A percentile compares a stretch with the other conserved stretches of the same genome.
phyloP scores from a whole-genome alignment of 2,797 vertebrate genomes.

The Champsocephalus gunnari region DNA sequence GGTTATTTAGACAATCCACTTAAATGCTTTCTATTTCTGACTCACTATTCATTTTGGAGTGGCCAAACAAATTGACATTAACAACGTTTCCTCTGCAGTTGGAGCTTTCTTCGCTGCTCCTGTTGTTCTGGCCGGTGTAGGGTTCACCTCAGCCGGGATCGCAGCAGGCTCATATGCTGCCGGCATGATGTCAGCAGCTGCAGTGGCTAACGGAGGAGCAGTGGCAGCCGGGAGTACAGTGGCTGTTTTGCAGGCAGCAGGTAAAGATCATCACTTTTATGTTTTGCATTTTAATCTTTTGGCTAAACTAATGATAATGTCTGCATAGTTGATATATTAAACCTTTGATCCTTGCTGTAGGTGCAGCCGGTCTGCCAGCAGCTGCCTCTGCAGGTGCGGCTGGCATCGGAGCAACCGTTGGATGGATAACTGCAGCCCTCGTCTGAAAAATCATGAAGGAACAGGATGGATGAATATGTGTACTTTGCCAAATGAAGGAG shows the following conservation, averaged over 20 bases:
- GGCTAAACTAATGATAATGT: too few species aligned
- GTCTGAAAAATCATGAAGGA: background rate
- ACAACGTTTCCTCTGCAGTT: constrained; percentile 11
- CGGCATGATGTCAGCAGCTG: constrained; percentile 68
- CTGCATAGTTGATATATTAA: background rate
- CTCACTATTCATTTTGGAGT: background rate
- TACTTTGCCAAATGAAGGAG: background rate
- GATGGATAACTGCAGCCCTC: background rate
- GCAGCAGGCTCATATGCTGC: constrained; percentile 63
- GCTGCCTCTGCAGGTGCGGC: constrained; percentile 27
- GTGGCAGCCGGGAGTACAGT: constrained; percentile 61
- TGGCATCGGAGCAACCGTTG: constrained; percentile 5
- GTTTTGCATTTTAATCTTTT: too few species aligned
- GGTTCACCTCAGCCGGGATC: constrained; percentile 58
- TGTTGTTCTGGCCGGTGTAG: constrained; percentile 18
- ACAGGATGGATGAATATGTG: too few species aligned
- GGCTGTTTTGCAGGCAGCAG: constrained; percentile 67
- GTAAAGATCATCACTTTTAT: constrained; percentile 20
- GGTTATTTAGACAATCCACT: too few species aligned
- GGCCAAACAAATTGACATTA: too few species aligned
- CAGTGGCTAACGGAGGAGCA: constrained; percentile 64
- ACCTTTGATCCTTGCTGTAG: constrained; percentile 7
- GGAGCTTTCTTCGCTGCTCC: constrained; percentile 21
- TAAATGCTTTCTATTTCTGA: too few species aligned
- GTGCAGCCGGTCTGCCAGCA: constrained; percentile 29